These are phyloP conservation scores for Rhinolophus sinicus DNA, from an alignment of 2,113 vertebrate genomes.

Conservation along the genomic window DNA sequence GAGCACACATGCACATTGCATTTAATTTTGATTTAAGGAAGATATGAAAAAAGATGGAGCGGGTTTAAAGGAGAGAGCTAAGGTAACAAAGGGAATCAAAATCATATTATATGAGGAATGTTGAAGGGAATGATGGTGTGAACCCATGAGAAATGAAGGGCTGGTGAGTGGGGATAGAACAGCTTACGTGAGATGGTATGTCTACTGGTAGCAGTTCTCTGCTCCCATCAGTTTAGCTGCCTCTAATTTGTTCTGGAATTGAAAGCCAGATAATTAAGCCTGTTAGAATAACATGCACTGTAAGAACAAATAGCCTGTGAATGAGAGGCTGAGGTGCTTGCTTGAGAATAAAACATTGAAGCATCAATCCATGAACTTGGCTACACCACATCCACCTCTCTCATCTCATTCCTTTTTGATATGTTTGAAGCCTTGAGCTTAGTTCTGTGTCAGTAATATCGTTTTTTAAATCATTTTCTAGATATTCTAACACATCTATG, in stretches of 20 bases:
- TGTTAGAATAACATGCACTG: constrained; percentile 2
- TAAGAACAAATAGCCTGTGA: constrained; percentile 3
- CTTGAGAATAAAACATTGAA: not conserved
- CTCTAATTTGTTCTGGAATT: constrained; percentile 56
- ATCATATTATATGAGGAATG: not conserved
- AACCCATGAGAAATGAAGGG: not conserved
- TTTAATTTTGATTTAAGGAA: constrained; percentile 29
- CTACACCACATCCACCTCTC: not conserved
- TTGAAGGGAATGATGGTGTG: not conserved
- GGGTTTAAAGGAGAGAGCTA: not conserved
- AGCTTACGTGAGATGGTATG: too few relatives aligned
- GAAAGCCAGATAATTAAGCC: constrained; percentile 50
- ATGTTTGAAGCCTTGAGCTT: not conserved
- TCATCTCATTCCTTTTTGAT: not conserved
- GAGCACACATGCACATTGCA: not conserved
- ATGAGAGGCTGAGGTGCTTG: not conserved
- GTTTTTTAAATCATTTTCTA: not conserved
- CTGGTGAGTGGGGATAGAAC: too few relatives aligned
- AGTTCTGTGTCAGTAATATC: not conserved
- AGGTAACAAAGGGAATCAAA: not conserved
- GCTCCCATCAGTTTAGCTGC: constrained; percentile 1
- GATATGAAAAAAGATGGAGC: not conserved
- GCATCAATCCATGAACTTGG: not conserved
- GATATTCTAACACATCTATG: not conserved
- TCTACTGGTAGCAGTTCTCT: not conserved